These are phyloP conservation scores for Clarias pachynema DNA, from an alignment of 2,797 vertebrate species.

Conservation along the genomic window DNA sequence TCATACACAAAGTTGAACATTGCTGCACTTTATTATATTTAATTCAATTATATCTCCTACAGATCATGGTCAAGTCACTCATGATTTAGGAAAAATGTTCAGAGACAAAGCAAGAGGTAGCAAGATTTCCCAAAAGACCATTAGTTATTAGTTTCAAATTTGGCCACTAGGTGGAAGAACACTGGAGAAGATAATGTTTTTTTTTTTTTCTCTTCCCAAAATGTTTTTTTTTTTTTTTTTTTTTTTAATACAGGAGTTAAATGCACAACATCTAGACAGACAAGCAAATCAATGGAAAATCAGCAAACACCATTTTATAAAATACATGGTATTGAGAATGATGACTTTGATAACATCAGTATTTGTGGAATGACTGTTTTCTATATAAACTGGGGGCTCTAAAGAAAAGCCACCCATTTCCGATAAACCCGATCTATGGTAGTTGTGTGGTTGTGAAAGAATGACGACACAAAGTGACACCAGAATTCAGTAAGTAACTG, in stretches of 20 bases:
- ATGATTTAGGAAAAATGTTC: background rate
- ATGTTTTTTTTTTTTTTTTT: background rate
- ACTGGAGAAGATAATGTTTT: background rate
- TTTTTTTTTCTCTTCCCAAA: too few relatives aligned
- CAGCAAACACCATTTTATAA: background rate
- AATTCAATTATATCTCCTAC: background rate
- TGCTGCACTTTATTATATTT: background rate
- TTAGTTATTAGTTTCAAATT: background rate
- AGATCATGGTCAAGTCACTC: background rate
- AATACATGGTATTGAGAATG: too few relatives aligned
- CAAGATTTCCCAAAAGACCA: too few relatives aligned
- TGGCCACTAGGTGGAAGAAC: background rate
- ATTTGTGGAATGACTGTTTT: background rate
- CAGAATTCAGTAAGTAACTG: background rate
- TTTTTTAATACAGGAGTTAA: background rate
- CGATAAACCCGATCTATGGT: background rate
- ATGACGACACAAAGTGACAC: background rate
- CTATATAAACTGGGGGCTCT: background rate
- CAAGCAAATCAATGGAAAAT: background rate
- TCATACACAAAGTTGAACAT: too few relatives aligned
- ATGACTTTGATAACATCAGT: background rate
- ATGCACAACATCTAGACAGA: background rate
- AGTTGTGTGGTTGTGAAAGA: background rate
- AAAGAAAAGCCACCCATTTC: background rate
- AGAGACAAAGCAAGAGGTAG: background rate